phyloP scores from a whole-genome alignment of 2,113 vertebrate genomes.

The Clarias magur region DNA sequence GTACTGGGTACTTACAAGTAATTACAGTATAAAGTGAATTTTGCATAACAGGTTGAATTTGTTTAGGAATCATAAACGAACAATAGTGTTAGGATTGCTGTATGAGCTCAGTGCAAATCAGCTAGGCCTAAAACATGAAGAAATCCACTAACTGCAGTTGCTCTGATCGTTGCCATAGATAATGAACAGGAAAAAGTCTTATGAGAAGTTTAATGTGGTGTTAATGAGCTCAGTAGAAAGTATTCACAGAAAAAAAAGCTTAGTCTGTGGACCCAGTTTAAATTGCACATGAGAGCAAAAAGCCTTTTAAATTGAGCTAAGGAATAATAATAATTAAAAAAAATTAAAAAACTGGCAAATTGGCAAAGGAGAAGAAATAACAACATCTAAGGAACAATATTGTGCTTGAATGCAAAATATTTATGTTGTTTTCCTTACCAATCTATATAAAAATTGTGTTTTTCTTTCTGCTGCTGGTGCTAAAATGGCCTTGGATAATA shows the following conservation, averaged over 20 bases:
- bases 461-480: conserved; percentile 14
- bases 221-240: neutral
- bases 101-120: neutral
- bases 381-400: neutral
- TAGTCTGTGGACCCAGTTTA: too few relatives aligned
- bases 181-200: neutral
- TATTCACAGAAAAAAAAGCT: too few relatives aligned
- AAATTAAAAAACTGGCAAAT: too few relatives aligned
- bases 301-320: neutral
- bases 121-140: neutral
- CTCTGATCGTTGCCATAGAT: neutral
- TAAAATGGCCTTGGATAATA: neutral
- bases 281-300: neutral
- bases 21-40: too few relatives aligned
- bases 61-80: too few relatives aligned
- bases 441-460: conserved; percentile 11
- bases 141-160: neutral
- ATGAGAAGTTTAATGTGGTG: neutral
- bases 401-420: neutral
- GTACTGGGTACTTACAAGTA: too few relatives aligned
- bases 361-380: neutral
- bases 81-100: too few relatives aligned
- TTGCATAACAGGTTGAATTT: too few relatives aligned
- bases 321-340: neutral
- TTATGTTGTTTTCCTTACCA: neutral